Conservation (phyloP, 2,797 vertebrate species). For the Anguilla megastoma region DNA sequence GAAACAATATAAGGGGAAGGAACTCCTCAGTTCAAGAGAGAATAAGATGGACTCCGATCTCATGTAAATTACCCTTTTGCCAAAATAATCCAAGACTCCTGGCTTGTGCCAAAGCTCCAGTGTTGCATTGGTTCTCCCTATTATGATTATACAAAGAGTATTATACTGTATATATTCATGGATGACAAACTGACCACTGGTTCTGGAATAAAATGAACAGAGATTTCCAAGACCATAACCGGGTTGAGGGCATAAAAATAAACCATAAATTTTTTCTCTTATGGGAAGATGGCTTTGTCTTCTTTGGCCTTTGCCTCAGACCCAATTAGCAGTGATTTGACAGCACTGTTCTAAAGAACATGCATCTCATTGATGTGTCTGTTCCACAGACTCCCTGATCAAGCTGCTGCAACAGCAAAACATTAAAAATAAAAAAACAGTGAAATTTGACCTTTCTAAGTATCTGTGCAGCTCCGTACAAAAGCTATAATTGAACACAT, state of each 20-base stretch:
- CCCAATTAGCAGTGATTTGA: conserved; percentile 12
- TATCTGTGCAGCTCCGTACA: not conserved
- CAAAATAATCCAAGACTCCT: no score
- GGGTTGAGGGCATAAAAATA: not conserved
- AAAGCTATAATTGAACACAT: not conserved
- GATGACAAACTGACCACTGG: not conserved
- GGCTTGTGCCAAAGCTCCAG: no score
- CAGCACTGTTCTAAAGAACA: not conserved
- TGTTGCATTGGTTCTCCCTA: not conserved
- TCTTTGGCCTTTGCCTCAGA: conserved; percentile 13
- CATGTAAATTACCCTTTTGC: no score
- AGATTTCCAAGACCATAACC: not conserved
- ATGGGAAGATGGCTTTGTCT: not conserved
- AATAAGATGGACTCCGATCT: no score
- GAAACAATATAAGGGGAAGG: not conserved
- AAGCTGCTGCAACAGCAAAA: not conserved
- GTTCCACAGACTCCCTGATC: not conserved
- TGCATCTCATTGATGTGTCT: not conserved
- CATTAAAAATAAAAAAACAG: not conserved
- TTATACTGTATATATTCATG: not conserved
- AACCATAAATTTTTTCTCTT: not conserved
- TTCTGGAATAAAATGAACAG: not conserved
- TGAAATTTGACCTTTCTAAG: not conserved
- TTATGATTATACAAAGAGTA: not conserved
- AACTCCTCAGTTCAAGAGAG: not conserved